Percentiles rank a stretch among this genome's conserved stretches.
Evolutionary conservation across 2,888 invertebrate genomes (phyloP).

Genomic region (Caenorhabditis sulstoni): DNA sequence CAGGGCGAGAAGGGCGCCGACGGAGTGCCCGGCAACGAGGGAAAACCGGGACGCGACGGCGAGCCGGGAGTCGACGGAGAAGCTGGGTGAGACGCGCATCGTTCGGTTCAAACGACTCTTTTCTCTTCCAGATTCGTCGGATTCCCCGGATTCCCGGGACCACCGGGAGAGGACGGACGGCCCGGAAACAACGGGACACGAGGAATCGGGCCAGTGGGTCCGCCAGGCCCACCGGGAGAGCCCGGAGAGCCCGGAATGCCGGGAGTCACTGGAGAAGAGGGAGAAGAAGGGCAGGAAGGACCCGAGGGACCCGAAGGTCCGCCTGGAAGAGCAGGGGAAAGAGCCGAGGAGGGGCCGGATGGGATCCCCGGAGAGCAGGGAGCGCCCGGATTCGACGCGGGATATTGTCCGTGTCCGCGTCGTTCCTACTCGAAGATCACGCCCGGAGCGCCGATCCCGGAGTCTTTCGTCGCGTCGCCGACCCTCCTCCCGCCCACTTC

Average conservation of each 20-base stretch:
- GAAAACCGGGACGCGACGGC: constrained; percentile 46
- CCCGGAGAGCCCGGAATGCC: constrained; percentile 64
- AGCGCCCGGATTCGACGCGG: constrained; percentile 56
- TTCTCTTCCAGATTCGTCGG: constrained; percentile 24
- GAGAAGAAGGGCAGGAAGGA: constrained; percentile 59
- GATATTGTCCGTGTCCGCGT: constrained; percentile 56
- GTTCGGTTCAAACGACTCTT: no score
- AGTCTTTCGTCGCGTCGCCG: constrained; percentile 35
- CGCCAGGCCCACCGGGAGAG: constrained; percentile 59
- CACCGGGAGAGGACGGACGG: constrained; percentile 50
- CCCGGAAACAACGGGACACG: constrained; percentile 51
- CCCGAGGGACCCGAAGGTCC: constrained; percentile 51
- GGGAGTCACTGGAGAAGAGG: constrained; percentile 57
- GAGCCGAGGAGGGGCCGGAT: constrained; percentile 56
- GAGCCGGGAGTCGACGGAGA: constrained; percentile 50
- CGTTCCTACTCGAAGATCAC: constrained; percentile 29
- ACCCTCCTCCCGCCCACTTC: constrained; percentile 11
- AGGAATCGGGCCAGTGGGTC: constrained; percentile 47
- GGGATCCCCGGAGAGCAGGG: constrained; percentile 54
- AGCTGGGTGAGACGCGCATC: background rate
- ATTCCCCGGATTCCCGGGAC: constrained; percentile 59
- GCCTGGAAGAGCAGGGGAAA: constrained; percentile 38
- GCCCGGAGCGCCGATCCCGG: constrained; percentile 8
- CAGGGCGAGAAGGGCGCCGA: constrained; percentile 48
- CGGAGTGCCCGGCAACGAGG: constrained; percentile 53